A percentile compares a stretch with the other conserved stretches of the same genome.
phyloP scores from a whole-genome alignment of 2,888 invertebrate species.

The Catonia carolina region DNA sequence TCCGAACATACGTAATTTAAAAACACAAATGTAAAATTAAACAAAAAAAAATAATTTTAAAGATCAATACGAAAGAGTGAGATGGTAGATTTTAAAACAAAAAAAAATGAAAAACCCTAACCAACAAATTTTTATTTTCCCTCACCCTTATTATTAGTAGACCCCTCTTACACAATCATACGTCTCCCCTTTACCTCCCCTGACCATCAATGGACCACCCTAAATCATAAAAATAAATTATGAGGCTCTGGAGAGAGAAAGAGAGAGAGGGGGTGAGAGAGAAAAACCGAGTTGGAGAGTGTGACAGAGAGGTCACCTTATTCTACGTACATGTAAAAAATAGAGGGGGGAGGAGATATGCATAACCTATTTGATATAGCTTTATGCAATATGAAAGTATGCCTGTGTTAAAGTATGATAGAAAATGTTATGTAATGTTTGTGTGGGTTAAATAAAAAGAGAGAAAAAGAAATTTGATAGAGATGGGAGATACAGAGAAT shows the following conservation, averaged over 20 bases:
- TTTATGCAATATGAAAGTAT: slow-evolving; percentile 7
- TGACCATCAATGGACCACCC: slow-evolving; percentile 20
- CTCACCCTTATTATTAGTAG: background rate
- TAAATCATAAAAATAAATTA: no score
- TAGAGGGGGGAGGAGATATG: slow-evolving; percentile 11
- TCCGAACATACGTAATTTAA: no score
- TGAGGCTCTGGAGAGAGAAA: no score
- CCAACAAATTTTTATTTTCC: no score
- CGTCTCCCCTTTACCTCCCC: slow-evolving; percentile 18
- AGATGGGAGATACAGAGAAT: slow-evolving; percentile 15
- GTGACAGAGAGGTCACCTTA: slow-evolving; percentile 21
- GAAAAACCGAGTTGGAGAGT: slow-evolving; percentile 15
- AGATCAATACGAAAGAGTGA: no score
- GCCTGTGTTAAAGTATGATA: background rate
- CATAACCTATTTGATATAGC: slow-evolving; percentile 6
- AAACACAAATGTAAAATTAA: no score
- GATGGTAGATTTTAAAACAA: no score
- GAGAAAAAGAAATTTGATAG: no score
- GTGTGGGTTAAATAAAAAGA: background rate
- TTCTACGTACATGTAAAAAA: no score
- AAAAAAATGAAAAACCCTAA: no score
- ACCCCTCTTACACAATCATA: slow-evolving; percentile 1
- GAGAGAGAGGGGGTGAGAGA: background rate
- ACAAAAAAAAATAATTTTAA: no score
- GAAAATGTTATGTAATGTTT: slow-evolving; percentile 13